Conservation (phyloP, 2,888 invertebrate genomes). For the Odontothrips loti region DNA sequence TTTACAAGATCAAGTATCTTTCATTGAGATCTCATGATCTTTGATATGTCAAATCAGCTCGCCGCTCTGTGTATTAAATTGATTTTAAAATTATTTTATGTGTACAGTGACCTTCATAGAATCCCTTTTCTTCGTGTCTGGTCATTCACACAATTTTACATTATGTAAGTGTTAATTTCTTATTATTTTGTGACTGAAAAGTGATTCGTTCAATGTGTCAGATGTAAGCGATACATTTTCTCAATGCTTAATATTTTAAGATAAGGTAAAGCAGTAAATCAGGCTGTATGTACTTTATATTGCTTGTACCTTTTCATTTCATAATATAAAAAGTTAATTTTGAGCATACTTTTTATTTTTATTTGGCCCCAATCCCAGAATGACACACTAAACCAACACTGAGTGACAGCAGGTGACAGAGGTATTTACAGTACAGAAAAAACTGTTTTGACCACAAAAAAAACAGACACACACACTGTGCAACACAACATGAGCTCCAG, state of each 20-base stretch:
- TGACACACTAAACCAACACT: too few species aligned
- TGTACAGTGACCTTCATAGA: background rate
- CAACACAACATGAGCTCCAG: too few species aligned
- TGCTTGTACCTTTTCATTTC: background rate
- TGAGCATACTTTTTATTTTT: background rate
- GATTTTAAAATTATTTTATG: background rate
- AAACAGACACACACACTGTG: too few species aligned
- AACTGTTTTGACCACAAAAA: too few species aligned
- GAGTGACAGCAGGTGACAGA: too few species aligned
- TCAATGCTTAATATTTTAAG: background rate
- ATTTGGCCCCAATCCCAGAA: background rate
- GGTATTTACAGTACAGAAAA: too few species aligned
- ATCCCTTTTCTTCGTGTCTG: background rate
- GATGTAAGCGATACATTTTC: background rate
- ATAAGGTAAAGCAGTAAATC: background rate
- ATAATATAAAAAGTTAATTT: background rate
- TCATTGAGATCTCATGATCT: background rate
- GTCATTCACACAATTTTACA: background rate
- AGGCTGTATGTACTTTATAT: background rate
- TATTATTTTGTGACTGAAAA: background rate
- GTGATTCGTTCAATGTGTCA: background rate
- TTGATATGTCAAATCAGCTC: conserved; percentile 12
- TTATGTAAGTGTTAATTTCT: background rate
- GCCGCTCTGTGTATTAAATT: background rate
- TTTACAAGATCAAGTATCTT: background rate